These are phyloP conservation scores for Cryptotis parvus DNA, from an alignment of 2,113 vertebrate genomes.

Conservation along the genomic window DNA sequence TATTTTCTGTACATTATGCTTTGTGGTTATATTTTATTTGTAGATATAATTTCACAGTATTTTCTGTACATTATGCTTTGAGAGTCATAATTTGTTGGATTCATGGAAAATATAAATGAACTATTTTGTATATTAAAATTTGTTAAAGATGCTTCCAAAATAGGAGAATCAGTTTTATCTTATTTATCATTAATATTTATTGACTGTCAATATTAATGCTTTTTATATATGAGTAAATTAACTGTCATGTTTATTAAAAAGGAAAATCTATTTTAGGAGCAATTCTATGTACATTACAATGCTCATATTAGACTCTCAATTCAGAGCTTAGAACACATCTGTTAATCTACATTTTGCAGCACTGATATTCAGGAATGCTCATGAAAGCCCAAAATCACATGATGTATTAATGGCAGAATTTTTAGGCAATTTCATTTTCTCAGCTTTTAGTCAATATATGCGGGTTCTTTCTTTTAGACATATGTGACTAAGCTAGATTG, in stretches of 20 bases:
- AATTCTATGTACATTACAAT: not conserved
- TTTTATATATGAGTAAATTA: not conserved
- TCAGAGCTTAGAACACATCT: not conserved
- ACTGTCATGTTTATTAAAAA: not conserved
- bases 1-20: not conserved
- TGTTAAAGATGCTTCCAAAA: not conserved
- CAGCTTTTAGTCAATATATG: not conserved
- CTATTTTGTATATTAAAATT: not conserved
- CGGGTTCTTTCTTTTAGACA: not conserved
- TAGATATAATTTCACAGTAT: not conserved
- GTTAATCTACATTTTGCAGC: not conserved
- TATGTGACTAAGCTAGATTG: not conserved
- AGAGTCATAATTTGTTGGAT: not conserved
- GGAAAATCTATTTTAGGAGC: not conserved
- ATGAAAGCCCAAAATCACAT: not conserved
- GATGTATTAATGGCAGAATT: not conserved
- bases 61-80: not conserved
- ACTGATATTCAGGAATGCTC: not conserved
- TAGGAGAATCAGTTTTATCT: too few relatives aligned
- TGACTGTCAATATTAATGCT: not conserved
- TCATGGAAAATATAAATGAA: not conserved
- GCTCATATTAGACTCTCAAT: not conserved
- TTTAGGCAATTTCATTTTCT: not conserved
- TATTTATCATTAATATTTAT: not conserved
- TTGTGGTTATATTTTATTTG: too few relatives aligned